Base-by-base conservation (phyloP, 1,140 invertebrate genomes). In the Tetranychus urticae region DNA sequence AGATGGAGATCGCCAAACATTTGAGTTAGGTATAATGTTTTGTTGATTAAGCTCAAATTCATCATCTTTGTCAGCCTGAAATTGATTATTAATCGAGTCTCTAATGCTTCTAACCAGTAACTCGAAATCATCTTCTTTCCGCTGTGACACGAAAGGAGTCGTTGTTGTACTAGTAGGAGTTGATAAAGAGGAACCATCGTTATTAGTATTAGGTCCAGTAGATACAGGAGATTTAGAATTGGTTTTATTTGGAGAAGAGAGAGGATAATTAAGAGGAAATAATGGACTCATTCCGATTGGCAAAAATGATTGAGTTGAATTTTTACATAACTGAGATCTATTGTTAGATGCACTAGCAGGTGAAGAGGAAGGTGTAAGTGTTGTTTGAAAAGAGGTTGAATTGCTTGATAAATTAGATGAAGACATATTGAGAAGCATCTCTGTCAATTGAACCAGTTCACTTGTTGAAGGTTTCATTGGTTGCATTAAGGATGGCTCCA, bases 61-160 rank as follows among this genome's bases (percentile, higher is more conserved):
- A 34, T 61, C 47, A 0, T 62, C 45, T 14, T 50, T 46, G 56
- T 65, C 56, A 14, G 7, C 14, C 3, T 52, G 36, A 45, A 63
- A 54, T 52, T 61, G 59, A 13, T 52, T 58, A 13, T 58, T 58
- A 7, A 63, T 63, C 33, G 56, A 58, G 47, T 63, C 62, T 37
- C 58, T 60, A 13, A 63, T 58, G 8, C 47, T 54, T 12, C 59
- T 48, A 56, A 63, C 62, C 6, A 63, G 31, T 23, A 61, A 37
- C 56, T 59, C 62, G 48, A 59, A 63, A 34, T 63, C 64, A 58
- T 58, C 59, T 52, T 63, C 59, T 48, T 56, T 33, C 47, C 61
- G 46, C 50, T 60, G 59, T 0, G 45, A 34, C 6, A 36, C 14
- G 33, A 57, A 59, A 54, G 35, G n/a, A 12, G 33, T 36, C 39